Base-by-base conservation (phyloP, 2,113 vertebrate genomes). In the Gambusia affinis region DNA sequence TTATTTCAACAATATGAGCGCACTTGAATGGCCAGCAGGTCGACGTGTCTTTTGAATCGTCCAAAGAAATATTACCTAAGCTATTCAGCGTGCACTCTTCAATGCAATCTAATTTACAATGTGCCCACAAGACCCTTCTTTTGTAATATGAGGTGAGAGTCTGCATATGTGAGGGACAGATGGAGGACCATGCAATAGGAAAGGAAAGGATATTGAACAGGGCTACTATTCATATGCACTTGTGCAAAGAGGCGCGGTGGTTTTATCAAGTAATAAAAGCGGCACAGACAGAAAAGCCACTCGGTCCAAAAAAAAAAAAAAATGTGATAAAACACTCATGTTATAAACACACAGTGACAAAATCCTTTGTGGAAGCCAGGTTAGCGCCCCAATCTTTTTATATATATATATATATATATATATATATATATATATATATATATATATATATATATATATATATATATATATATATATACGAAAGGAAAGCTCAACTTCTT, bases 61-160 rank as follows among this genome's bases (percentile, higher is more conserved):
- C 92, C 90, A 84, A 92, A 92, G 91, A 94, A 93, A 93, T 94
- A 95, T 93, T 94, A 87, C 64, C 86, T 84, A 47, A 89, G 75
- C 87, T 83, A 85, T 92, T 91, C 85, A 89, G 80, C 83, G 44
- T 78, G 63, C 82, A 75, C 77, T 73, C 68, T 89, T 91, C 86
- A 90, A 86, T 84, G 66, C 80, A 89, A 91, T 92, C 86, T 94
- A 93, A 95, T 95, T 95, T 94, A 73, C 68, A 79, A 80, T 75
- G 89, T 89, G 86, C 79, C 70, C 92, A 89, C 82, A 89, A 93
- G 90, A 84, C 82, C 86, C 82, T 90, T 89, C 83, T 80, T 72
- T 79, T 71, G 66, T 72, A 82, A 83, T 81, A 72, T 61, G 77
- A 80, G 68, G 60, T 82, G 76, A 85, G 81, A 44, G 28, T 77